These are phyloP conservation scores for Taenaris catops DNA, from an alignment of 2,888 invertebrate species.

Conservation along the genomic window DNA sequence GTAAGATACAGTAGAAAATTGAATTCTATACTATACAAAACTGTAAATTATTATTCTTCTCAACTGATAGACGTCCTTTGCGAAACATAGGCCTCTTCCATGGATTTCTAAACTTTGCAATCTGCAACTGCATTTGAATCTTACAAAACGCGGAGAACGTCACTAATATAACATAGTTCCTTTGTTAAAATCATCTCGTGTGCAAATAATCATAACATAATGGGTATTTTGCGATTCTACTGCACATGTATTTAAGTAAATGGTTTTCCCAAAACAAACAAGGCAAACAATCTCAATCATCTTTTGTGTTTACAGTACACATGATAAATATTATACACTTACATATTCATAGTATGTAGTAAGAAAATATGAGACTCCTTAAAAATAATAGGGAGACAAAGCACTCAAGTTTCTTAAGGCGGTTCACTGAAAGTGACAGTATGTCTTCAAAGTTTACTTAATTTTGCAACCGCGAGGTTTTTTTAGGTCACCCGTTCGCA, in stretches of 20 bases:
- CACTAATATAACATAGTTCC: too few species aligned
- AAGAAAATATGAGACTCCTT: conserved; percentile 9
- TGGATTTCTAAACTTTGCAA: too few species aligned
- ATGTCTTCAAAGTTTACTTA: conserved; percentile 47
- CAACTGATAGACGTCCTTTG: too few species aligned
- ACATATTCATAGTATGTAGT: conserved; percentile 6
- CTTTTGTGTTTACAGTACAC: conserved; percentile 3
- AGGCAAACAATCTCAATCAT: conserved; percentile 6
- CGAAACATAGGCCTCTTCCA: too few species aligned
- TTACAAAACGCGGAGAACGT: too few species aligned
- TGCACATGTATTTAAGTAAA: not conserved
- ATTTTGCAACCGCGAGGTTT: conserved; percentile 36
- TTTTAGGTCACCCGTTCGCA: conserved; percentile 46
- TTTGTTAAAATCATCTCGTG: too few species aligned
- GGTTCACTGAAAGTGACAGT: conserved; percentile 38
- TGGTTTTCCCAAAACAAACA: conserved; percentile 1
- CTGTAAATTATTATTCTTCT: too few species aligned
- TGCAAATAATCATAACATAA: too few species aligned
- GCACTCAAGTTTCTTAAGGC: conserved; percentile 19
- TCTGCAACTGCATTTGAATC: too few species aligned
- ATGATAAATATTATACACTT: conserved; percentile 3
- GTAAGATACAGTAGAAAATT: too few species aligned
- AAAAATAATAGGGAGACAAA: conserved; percentile 14
- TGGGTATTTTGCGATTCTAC: too few species aligned
- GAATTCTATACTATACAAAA: too few species aligned